Evolutionary conservation across 2,113 vertebrate species (phyloP).

Genomic region (Takifugu flavidus): DNA sequence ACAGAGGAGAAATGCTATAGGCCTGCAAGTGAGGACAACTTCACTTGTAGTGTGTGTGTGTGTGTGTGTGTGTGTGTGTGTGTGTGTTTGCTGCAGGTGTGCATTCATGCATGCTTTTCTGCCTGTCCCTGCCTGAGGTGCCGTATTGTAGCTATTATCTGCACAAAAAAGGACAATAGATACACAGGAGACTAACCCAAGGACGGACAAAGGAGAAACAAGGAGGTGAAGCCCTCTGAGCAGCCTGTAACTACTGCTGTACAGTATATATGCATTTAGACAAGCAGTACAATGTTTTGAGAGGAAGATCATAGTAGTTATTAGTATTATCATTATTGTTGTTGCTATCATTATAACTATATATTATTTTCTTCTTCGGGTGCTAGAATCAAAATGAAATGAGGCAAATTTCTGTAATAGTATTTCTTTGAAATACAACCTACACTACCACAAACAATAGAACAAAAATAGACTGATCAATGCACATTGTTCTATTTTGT

Average conservation of each 20-base stretch:
- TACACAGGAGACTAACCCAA: conserved; percentile 30
- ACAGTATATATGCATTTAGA: conserved; percentile 21
- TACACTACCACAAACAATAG: neutral
- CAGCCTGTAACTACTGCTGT: conserved; percentile 19
- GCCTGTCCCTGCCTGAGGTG: conserved; percentile 39
- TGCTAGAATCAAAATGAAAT: no score
- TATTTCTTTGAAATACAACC: no score
- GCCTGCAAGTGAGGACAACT: conserved; percentile 59
- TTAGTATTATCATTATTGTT: neutral
- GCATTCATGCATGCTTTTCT: conserved; percentile 29
- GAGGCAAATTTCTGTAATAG: no score
- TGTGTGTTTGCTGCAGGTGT: conserved; percentile 49
- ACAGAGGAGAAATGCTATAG: conserved; percentile 62
- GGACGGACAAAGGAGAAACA: conserved; percentile 24
- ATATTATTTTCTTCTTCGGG: conserved; percentile 32
- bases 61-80: conserved; percentile 29
- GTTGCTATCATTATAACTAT: conserved; percentile 11
- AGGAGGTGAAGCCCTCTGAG: conserved; percentile 25
- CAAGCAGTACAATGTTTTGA: conserved; percentile 48
- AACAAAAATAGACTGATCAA: neutral
- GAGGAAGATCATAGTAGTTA: conserved; percentile 35
- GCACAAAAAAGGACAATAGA: conserved; percentile 34
- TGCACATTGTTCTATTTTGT: neutral
- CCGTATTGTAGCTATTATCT: conserved; percentile 23
- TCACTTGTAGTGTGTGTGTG: conserved; percentile 37